phyloP scores from a whole-genome alignment of 2,888 invertebrate genomes.

The Leucophora obtusa region DNA sequence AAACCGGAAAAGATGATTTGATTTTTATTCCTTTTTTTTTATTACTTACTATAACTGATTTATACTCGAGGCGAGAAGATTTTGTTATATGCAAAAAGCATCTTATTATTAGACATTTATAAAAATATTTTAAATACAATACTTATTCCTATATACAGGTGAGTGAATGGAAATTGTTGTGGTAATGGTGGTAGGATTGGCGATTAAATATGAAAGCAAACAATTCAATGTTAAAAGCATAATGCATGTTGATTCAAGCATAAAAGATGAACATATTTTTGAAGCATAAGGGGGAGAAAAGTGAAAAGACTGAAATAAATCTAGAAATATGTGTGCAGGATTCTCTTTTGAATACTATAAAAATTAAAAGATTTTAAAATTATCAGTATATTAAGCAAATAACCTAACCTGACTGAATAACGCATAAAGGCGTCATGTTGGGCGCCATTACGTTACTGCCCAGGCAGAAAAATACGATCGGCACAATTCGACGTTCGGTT shows the following conservation, averaged over 20 bases:
- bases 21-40: conserved; percentile 40
- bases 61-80: conserved; percentile 42
- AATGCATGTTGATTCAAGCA: conserved; percentile 36
- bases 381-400: too few relatives aligned
- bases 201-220: conserved; percentile 2
- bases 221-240: conserved; percentile 32
- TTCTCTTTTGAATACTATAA: too few relatives aligned
- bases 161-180: conserved; percentile 4
- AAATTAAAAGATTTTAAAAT: too few relatives aligned
- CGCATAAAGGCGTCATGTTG: too few relatives aligned
- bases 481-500: too few relatives aligned
- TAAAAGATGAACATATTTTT: conserved; percentile 32
- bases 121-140: background rate
- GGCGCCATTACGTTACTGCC: too few relatives aligned
- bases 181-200: conserved; percentile 3
- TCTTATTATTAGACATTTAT: conserved; percentile 3
- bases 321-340: too few relatives aligned
- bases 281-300: background rate
- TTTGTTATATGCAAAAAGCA: conserved; percentile 6
- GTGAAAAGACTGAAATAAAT: too few relatives aligned
- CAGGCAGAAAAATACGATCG: too few relatives aligned
- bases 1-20: conserved; percentile 76
- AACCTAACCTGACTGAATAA: too few relatives aligned
- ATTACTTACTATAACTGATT: background rate
- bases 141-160: conserved; percentile 18